These are phyloP conservation scores for Gymnarchus niloticus DNA, from an alignment of 2,113 vertebrate genomes.

Conservation along the genomic window DNA sequence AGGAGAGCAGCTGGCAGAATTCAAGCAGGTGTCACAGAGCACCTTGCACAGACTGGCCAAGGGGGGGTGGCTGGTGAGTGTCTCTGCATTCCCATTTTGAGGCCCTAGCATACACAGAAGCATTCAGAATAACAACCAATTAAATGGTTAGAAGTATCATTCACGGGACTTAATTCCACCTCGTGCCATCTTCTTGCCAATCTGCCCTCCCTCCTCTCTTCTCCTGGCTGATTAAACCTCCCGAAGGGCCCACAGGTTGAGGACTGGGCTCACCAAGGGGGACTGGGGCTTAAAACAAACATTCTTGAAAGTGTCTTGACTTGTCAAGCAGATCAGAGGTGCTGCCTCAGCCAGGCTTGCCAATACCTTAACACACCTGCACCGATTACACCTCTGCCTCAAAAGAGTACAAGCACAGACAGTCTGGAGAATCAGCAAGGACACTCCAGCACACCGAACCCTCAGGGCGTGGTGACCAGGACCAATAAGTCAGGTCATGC, in stretches of 20 bases:
- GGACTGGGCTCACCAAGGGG: not conserved
- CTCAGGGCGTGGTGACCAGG: not conserved
- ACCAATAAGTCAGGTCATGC: not conserved
- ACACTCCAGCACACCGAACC: not conserved
- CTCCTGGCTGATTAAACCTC: not conserved
- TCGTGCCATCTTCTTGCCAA: not conserved
- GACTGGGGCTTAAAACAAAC: not conserved
- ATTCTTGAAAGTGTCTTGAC: conserved; percentile 4
- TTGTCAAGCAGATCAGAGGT: not conserved
- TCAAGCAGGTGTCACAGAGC: not conserved
- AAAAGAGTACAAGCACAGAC: conserved; percentile 1
- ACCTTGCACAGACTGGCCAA: too few relatives aligned
- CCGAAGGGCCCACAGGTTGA: not conserved
- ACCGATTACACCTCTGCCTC: not conserved
- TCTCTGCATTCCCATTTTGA: not conserved
- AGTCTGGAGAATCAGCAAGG: not conserved
- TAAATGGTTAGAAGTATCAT: not conserved
- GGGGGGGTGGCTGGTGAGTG: too few relatives aligned
- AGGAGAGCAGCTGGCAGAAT: not conserved
- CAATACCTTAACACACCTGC: not conserved
- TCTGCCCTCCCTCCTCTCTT: not conserved
- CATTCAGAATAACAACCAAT: not conserved
- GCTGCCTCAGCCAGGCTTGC: not conserved
- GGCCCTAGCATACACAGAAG: not conserved
- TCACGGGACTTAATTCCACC: not conserved